Base-by-base conservation (phyloP, 2,113 vertebrate species). In the Neoarius graeffei region DNA sequence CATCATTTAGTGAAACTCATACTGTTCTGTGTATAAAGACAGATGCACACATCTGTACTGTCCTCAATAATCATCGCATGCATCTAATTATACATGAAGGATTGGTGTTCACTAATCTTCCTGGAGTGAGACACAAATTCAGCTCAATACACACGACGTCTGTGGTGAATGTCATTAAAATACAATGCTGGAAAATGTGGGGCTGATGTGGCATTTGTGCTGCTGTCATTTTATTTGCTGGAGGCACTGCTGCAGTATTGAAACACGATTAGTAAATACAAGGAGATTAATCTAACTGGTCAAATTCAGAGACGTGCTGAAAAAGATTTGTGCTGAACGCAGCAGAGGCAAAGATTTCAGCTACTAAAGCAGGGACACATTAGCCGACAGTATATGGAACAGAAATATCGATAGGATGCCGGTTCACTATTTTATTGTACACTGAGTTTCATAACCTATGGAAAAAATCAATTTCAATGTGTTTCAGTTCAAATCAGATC, bases 21-120 rank as follows among this genome's bases (percentile, higher is more conserved):
- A 85, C 50, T 27, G 48, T 56, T 84, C 1, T 74, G 73, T 56
- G 48, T 57, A 77, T 15, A 84, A 59, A 90, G 48, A 85, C 50
- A 84, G 23, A 69, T 17, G 25, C 57, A 52, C 35, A 85, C 27
- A 84, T 23, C n/a, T 83, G 20, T 57, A 76, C 30, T 59, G 50
- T 81, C 11, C 81, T 66, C 66, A 69, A 6, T 42, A 87, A 69
- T 54, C 23, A 71, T 42, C 42, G 42, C 19, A 76, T 64, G 11
- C 67, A 19, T 74, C 27, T 30, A 30, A 27, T 69, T 69, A 30
- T 30, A 69, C 66, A 30, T 66, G 20, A 23, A 73, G 69, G 6
- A 42, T 17, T 42, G 17, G 69, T 73, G 8, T 50, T 50, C 5
- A 9, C 42, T 74, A 50, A 74, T 48, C 42, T 25, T 14, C 20